Evolutionary conservation across 1,140 invertebrate genomes (phyloP).

Genomic region (Venturia canescens): DNA sequence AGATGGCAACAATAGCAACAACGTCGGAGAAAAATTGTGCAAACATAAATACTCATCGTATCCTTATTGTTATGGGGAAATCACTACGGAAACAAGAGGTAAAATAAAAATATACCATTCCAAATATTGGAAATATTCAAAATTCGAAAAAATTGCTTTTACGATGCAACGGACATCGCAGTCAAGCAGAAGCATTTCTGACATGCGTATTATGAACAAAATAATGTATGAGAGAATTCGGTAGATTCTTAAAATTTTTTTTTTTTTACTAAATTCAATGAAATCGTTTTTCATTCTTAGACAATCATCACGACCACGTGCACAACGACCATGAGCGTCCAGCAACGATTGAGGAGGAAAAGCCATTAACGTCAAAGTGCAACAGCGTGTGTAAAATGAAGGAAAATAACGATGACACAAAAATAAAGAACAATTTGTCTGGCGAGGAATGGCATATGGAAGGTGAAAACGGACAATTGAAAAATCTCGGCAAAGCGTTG

Average conservation of each 20-base stretch:
- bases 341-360: conserved; percentile 71
- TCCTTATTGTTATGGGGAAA: conserved; percentile 90
- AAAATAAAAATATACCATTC: conserved; percentile 9
- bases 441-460: conserved; percentile 69
- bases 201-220: too few species aligned
- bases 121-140: too few species aligned
- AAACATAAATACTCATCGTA: conserved; percentile 91
- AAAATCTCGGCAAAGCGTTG: conserved; percentile 8
- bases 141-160: too few species aligned
- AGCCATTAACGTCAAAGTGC: conserved; percentile 71
- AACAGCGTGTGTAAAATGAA: conserved; percentile 71
- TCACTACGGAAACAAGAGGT: conserved; percentile 83
- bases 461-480: conserved; percentile 34
- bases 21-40: conserved; percentile 85
- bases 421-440: conserved; percentile 49
- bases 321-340: conserved; percentile 70
- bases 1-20: conserved; percentile 77
- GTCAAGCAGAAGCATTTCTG: too few species aligned
- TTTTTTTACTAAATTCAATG: conserved; percentile 20
- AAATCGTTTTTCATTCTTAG: conserved; percentile 55
- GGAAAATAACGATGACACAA: conserved; percentile 65
- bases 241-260: conserved; percentile 33
- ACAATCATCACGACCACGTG: conserved; percentile 71
- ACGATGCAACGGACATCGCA: too few species aligned
- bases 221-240: too few species aligned